Conservation (phyloP, 1,140 invertebrate genomes). For the Heliconius nattereri region DNA sequence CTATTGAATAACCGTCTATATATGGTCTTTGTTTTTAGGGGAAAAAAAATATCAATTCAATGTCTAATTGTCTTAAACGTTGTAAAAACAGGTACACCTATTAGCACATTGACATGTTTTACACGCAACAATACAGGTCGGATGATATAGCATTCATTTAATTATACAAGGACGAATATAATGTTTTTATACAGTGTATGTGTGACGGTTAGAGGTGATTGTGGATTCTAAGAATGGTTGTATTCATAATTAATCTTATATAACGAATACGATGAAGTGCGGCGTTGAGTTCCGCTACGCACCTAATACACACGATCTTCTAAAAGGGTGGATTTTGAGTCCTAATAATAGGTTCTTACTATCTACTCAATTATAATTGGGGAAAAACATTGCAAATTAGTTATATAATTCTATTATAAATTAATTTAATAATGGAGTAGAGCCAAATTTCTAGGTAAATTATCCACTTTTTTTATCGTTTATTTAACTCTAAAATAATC, state of each 20-base stretch:
- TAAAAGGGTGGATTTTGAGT: too few species aligned
- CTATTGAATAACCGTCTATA: neutral
- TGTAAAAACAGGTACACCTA: neutral
- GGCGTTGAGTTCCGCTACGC: too few species aligned
- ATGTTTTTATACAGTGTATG: neutral
- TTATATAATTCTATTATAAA: too few species aligned
- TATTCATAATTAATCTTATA: neutral
- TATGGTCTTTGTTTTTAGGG: too few species aligned
- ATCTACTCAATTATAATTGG: too few species aligned
- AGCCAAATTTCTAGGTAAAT: neutral
- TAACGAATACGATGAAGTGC: neutral
- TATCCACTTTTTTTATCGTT: too few species aligned
- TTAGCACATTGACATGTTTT: conserved; percentile 4
- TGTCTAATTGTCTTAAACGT: neutral
- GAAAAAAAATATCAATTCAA: neutral
- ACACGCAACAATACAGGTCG: neutral
- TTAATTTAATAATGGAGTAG: too few species aligned
- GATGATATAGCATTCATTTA: neutral
- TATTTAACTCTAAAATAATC: too few species aligned
- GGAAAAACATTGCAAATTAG: too few species aligned
- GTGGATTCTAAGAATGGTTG: neutral
- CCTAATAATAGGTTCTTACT: too few species aligned
- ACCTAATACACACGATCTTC: too few species aligned
- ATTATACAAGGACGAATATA: neutral
- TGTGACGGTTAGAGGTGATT: too few species aligned